Evolutionary conservation across 2,888 invertebrate genomes (phyloP).

Genomic region (Iselma pallidipennis): DNA sequence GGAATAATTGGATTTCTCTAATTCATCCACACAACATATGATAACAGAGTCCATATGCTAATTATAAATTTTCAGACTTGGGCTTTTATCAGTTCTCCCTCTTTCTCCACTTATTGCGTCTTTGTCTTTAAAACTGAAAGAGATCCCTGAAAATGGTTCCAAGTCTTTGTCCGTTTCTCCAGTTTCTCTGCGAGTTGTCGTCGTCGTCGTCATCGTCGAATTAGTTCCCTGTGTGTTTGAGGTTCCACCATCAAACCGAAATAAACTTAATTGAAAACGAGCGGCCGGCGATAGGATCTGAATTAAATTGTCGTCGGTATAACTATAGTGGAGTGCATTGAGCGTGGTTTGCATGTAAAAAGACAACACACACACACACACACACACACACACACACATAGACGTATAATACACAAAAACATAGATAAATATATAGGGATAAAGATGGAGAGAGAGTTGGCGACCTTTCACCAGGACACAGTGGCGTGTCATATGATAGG

Average conservation of each 20-base stretch:
- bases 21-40: not conserved
- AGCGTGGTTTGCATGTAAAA: constrained; percentile 42
- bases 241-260: constrained; percentile 35
- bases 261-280: constrained; percentile 51
- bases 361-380: constrained; percentile 21
- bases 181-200: not conserved
- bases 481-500: constrained; percentile 38
- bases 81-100: not conserved
- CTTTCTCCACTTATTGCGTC: not conserved
- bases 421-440: not conserved
- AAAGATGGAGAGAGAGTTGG: constrained; percentile 15
- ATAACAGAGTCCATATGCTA: not conserved
- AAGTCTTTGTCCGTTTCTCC: not conserved
- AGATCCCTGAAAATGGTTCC: not conserved
- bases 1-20: not conserved
- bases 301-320: constrained; percentile 41
- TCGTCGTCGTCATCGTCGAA: not conserved
- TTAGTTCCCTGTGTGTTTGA: constrained; percentile 16
- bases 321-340: constrained; percentile 29
- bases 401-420: no score
- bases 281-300: constrained; percentile 43
- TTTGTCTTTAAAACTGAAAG: not conserved
- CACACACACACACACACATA: not conserved
- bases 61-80: not conserved
- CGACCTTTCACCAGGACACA: constrained; percentile 38